These are phyloP conservation scores for Cordilura impudica DNA, from an alignment of 2,888 invertebrate genomes.

Conservation along the genomic window DNA sequence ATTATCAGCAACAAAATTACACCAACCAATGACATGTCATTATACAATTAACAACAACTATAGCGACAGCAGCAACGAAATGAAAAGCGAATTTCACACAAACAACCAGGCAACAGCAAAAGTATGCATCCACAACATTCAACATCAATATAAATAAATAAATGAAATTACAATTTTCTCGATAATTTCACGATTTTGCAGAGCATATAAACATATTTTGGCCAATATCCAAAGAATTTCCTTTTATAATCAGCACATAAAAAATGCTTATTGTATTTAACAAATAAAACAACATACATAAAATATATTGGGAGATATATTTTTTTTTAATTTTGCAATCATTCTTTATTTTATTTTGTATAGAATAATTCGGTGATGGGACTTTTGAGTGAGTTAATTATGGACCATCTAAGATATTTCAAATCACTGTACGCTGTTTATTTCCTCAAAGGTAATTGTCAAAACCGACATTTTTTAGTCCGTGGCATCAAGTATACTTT, in stretches of 20 bases:
- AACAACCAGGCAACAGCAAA: slow-evolving; percentile 32
- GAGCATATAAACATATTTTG: slow-evolving; percentile 71
- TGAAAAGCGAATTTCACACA: slow-evolving; percentile 56
- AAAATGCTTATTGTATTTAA: slow-evolving; percentile 29
- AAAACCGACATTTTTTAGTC: too few species aligned
- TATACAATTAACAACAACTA: slow-evolving; percentile 66
- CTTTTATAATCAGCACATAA: slow-evolving; percentile 74
- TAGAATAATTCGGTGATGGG: slow-evolving; percentile 32
- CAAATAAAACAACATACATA: slow-evolving; percentile 1
- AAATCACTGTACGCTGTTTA: too few species aligned
- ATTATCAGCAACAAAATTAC: slow-evolving; percentile 34
- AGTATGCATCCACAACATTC: slow-evolving; percentile 61
- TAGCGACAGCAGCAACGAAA: slow-evolving; percentile 13
- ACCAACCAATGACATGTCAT: slow-evolving; percentile 74
- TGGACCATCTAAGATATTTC: not conserved
- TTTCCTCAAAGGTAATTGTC: too few species aligned
- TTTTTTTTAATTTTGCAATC: slow-evolving; percentile 35
- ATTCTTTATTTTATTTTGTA: slow-evolving; percentile 50
- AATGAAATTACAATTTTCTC: slow-evolving; percentile 65
- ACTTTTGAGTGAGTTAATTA: not conserved
- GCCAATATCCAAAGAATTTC: slow-evolving; percentile 74
- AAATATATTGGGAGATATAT: not conserved
- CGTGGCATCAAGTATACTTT: too few species aligned
- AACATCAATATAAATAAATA: slow-evolving; percentile 64
- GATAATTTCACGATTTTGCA: slow-evolving; percentile 51